phyloP scores from a whole-genome alignment of 2,797 vertebrate species.

The Odontamblyopus lacepedii region DNA sequence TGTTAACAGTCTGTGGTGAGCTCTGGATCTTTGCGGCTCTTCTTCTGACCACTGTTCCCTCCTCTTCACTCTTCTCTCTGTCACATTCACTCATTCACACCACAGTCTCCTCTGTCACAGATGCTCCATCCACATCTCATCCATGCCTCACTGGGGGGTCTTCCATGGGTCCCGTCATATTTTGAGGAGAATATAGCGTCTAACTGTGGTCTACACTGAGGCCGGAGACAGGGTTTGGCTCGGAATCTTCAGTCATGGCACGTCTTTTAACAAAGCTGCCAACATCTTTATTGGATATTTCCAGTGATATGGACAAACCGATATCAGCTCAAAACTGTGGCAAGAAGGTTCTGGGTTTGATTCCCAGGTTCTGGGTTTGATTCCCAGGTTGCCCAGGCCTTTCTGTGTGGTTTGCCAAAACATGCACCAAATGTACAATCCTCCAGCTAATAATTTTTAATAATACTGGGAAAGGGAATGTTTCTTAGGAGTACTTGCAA shows the following conservation, averaged over 20 bases:
- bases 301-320: too few species aligned
- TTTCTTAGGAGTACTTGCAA: neutral
- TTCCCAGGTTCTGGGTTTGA: too few species aligned
- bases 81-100: conserved; percentile 62
- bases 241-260: conserved; percentile 33
- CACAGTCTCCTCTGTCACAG: conserved; percentile 45
- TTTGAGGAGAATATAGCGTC: conserved; percentile 30
- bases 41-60: conserved; percentile 35
- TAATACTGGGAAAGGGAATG: neutral
- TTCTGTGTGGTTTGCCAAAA: too few species aligned
- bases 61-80: conserved; percentile 34
- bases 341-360: too few species aligned
- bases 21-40: conserved; percentile 55
- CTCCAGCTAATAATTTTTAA: too few species aligned
- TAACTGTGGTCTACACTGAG: conserved; percentile 21
- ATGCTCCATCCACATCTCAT: conserved; percentile 33
- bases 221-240: conserved; percentile 36
- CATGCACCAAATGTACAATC: too few species aligned
- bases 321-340: too few species aligned
- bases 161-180: conserved; percentile 32
- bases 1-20: conserved; percentile 60
- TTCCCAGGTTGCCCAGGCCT: too few species aligned
- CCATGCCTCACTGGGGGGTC: conserved; percentile 33
- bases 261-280: neutral
- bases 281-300: conserved; percentile 15